These are phyloP conservation scores for Cololabis saira DNA, from an alignment of 2,113 vertebrate species.

Conservation along the genomic window DNA sequence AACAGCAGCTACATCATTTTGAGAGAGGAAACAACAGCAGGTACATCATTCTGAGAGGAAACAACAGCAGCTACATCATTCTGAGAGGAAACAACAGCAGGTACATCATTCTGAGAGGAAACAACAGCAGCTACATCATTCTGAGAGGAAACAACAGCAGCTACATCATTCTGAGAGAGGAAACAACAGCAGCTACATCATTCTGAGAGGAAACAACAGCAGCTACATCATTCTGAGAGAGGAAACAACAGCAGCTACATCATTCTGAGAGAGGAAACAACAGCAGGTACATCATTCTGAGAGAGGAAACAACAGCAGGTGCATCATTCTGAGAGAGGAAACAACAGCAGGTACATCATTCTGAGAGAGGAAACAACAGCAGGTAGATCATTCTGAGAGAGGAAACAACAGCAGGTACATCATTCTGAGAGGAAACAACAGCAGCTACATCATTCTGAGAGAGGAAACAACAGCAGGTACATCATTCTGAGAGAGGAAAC, in stretches of 20 bases:
- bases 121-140: neutral
- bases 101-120: neutral
- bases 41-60: neutral
- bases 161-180: neutral
- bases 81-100: neutral
- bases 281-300: constrained; percentile 82
- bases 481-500: constrained; percentile 84
- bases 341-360: constrained; percentile 78
- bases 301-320: neutral
- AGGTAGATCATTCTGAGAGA: constrained; percentile 88
- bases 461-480: neutral
- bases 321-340: constrained; percentile 86
- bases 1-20: neutral
- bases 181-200: neutral
- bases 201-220: neutral
- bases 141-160: neutral
- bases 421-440: constrained; percentile 6
- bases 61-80: neutral
- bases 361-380: constrained; percentile 69
- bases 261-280: neutral
- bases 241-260: neutral
- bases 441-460: constrained; percentile 88
- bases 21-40: neutral
- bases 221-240: neutral
- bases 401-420: neutral